A percentile compares a stretch with the other conserved stretches of the same genome.
Conservation (phyloP, 1,140 invertebrate species). For the Bilobella aurantiaca region DNA sequence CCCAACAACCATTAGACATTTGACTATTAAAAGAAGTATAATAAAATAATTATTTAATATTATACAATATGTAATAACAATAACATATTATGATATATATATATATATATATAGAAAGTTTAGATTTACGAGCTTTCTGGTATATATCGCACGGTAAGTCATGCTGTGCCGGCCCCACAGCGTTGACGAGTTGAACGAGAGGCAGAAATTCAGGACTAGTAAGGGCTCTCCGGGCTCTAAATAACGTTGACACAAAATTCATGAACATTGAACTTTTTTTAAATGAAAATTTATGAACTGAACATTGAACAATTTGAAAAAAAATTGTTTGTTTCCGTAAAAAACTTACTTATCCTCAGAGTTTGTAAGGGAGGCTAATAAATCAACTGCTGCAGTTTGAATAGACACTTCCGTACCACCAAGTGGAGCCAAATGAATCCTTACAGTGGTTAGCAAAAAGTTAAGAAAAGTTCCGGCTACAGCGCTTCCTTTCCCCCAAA, state of each 20-base stretch:
- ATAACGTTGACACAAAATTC: too few relatives aligned
- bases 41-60: slow-evolving; percentile 43
- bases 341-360: slow-evolving; percentile 46
- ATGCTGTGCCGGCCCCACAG: slow-evolving; percentile 13
- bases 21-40: slow-evolving; percentile 28
- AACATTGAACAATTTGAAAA: neutral
- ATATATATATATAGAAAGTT: too few relatives aligned
- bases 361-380: slow-evolving; percentile 49
- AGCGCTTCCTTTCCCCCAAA: neutral
- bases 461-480: neutral
- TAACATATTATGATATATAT: slow-evolving; percentile 43
- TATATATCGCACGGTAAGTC: slow-evolving; percentile 19
- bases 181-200: slow-evolving; percentile 12
- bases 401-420: slow-evolving; percentile 49
- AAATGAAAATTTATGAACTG: neutral
- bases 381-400: slow-evolving; percentile 49
- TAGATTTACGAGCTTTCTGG: slow-evolving; percentile 34
- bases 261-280: neutral
- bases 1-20: neutral
- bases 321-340: neutral
- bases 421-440: slow-evolving; percentile 45
- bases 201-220: slow-evolving; percentile 9
- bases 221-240: slow-evolving; percentile 13
- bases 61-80: slow-evolving; percentile 36
- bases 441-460: slow-evolving; percentile 22